These are phyloP conservation scores for Macrosiphum euphorbiae DNA, from an alignment of 2,888 invertebrate genomes.

Conservation along the genomic window DNA sequence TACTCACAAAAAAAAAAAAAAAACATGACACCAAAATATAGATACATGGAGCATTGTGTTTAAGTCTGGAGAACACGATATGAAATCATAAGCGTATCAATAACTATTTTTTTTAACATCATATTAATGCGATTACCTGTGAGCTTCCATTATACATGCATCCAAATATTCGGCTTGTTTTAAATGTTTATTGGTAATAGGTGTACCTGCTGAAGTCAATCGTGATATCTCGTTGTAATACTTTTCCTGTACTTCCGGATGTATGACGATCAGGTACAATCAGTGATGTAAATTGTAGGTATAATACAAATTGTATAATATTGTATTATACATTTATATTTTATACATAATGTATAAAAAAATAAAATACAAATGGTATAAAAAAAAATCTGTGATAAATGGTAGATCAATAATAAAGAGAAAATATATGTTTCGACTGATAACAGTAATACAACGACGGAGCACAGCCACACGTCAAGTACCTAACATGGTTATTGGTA, in stretches of 20 bases:
- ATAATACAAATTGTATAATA: no score
- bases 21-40: neutral
- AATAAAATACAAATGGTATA: no score
- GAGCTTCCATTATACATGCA: constrained; percentile 84
- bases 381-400: no score
- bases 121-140: constrained; percentile 71
- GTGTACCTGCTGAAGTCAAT: constrained; percentile 73
- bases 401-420: no score
- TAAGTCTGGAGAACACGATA: constrained; percentile 70
- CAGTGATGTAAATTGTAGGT: constrained; percentile 77
- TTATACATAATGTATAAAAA: no score
- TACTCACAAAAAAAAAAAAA: no score
- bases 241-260: constrained; percentile 77
- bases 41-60: constrained; percentile 86
- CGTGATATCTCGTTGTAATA: constrained; percentile 78
- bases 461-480: no score
- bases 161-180: constrained; percentile 80
- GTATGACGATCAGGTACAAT: constrained; percentile 80
- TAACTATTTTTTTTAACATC: neutral
- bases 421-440: no score
- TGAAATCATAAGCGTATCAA: neutral
- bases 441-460: no score
- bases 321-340: neutral
- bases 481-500: no score
- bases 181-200: constrained; percentile 75